Base-by-base conservation (phyloP, 92 coral and sea anemone species). In the Epizoanthus stellaris region DNA sequence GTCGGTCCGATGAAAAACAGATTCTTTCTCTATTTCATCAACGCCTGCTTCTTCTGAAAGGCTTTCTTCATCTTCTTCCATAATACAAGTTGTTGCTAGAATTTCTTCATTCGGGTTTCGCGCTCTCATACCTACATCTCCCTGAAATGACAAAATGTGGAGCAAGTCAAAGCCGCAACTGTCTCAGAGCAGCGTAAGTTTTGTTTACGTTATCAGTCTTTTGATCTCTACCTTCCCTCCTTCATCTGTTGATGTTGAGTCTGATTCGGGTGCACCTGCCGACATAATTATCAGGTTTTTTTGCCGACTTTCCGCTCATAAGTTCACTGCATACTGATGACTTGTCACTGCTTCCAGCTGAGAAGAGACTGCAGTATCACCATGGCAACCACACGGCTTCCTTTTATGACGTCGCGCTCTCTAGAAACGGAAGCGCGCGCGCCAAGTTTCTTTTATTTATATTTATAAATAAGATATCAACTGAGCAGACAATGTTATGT, bases 191-290 rank as follows among this genome's bases (percentile, higher is more conserved):
- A 43, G 57, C 6, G 36, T 57, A 57, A 76, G n/a, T 62, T 52
- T 36, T 14, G 70, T 77, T 77, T 76, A 76, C 42, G 38, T 17
- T 62, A 49, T 21, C 52, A 82, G 67, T 90, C 15, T 60, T 66
- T 86, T 43, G 86, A 75, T 73, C 85, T 12, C 73, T 90, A 62
- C 88, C 93, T 74, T 68, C 72, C 38, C 79, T 64, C 56, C 87
- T 76, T 82, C 84, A 81, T 64, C 75, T 64, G 90, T 76, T 47
- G 82, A 81, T 85, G 71, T 70, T 25, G 84, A 90, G 60, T 67
- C 67, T n/a, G 88, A 7, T 81, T 59, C 67, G 10, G 74, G 40
- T 81, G 71, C 93, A 90, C 81, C 93, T 82, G 93, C 59, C 45
- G 90, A 68, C 93, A 86, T 86, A 43, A 80, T 72, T 42, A 73